Evolutionary conservation across 2,797 vertebrate genomes (phyloP).

Genomic region (Sebastes iracundus): DNA sequence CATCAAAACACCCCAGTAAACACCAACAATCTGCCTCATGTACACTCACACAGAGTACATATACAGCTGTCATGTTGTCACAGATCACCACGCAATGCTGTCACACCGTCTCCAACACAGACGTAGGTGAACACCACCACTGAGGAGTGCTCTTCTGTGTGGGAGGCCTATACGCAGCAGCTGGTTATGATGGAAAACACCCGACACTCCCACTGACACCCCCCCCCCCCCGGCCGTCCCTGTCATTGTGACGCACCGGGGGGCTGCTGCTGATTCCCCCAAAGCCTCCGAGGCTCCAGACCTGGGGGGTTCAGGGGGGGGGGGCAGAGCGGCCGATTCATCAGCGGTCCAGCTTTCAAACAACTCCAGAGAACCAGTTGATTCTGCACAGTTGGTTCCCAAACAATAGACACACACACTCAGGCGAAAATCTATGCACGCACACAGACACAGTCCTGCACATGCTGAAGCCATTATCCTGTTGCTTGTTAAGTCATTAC

Average conservation of each 20-base stretch:
- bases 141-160: conserved; percentile 42
- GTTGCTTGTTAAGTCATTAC: conserved; percentile 87
- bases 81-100: conserved; percentile 20
- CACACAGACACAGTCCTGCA: conserved; percentile 65
- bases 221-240: conserved; percentile 54
- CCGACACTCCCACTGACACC: conserved; percentile 54
- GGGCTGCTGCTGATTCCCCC: conserved; percentile 46
- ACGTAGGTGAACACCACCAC: conserved; percentile 32
- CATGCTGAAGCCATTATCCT: conserved; percentile 86
- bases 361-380: conserved; percentile 63
- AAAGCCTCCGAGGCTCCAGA: conserved; percentile 53
- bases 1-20: conserved; percentile 56
- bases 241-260: conserved; percentile 67
- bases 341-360: conserved; percentile 71
- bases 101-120: conserved; percentile 16
- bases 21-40: conserved; percentile 30
- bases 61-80: conserved; percentile 53
- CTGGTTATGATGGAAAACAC: conserved; percentile 81
- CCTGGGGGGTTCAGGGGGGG: conserved; percentile 18
- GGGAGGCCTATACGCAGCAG: conserved; percentile 70
- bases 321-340: conserved; percentile 48
- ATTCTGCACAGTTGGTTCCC: conserved; percentile 66
- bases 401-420: conserved; percentile 70
- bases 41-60: conserved; percentile 11
- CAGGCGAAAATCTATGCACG: conserved; percentile 48